Evolutionary conservation across 2,888 invertebrate species (phyloP), one percentile per base, ranked within the genome.

Genomic region (Keiferia lycopersicella): DNA sequence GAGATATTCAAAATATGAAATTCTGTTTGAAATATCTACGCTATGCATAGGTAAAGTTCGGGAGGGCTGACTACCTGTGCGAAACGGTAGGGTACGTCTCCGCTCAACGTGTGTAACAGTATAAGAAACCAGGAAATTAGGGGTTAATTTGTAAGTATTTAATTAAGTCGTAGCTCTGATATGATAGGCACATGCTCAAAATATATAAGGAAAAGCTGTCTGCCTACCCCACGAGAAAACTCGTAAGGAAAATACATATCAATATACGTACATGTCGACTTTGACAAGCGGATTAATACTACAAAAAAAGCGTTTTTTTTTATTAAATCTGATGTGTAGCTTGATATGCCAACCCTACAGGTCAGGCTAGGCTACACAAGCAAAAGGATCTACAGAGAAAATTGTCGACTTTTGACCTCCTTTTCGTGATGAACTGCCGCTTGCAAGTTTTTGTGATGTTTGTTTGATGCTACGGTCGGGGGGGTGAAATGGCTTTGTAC

Each of bases 1-100:
- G 61, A 63, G 58, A 58, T 66, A 56, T 61, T 62, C 63, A 57
- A 63, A 63, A 63, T 66, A 63, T 66, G 63, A 63, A 63, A 66
- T 66, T 63, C 61, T 56, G 58, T 61, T 63, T 66, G 63, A 61
- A 63, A 65, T 65, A 65, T 57, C 26, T 39, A 38, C 62, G 26
- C 26, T 30, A 7, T 58, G 34, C 57, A 18, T 12, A 51, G 11
- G 51, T 51, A 22, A 20, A 20, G 51, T 20, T 18, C 22, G 20
- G 20, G 12, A 22, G 20, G 10, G 12, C 10, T 26, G 26, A 26
- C 26, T 26, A 20, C 34, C 34, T 34, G 34, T 41, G 14, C 1
- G 8, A 41, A 8, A 2, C 41, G 8, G 14, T 41, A 41, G 41
- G 41, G 41, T n/a, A 26, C 26, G 26, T 26, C 26, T 26, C 26